Conservation (phyloP, 2,888 invertebrate species). For the Mimas tiliae region DNA sequence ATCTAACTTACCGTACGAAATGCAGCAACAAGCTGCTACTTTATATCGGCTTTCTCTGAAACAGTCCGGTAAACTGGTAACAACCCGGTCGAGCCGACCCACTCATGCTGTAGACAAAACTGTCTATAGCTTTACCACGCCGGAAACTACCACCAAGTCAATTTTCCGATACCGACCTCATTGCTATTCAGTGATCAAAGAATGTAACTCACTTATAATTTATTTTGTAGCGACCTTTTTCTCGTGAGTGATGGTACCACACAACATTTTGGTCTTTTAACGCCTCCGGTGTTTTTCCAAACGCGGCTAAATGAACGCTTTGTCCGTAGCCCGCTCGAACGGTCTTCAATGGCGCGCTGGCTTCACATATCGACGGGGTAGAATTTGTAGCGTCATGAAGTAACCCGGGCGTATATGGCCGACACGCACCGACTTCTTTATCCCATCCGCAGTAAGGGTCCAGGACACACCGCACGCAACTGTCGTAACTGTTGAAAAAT, state of each 20-base stretch:
- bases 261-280: constrained; percentile 74
- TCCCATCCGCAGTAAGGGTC: constrained; percentile 91
- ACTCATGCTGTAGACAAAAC: too few relatives aligned
- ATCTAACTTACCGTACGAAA: too few relatives aligned
- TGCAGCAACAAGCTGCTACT: too few relatives aligned
- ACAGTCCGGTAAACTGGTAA: too few relatives aligned
- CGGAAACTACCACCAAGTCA: too few relatives aligned
- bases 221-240: constrained; percentile 82
- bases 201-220: constrained; percentile 81
- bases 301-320: constrained; percentile 85
- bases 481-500: constrained; percentile 73
- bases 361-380: constrained; percentile 84
- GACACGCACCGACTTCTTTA: constrained; percentile 84
- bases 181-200: neutral
- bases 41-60: too few relatives aligned
- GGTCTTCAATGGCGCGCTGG: constrained; percentile 82
- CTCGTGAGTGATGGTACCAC: constrained; percentile 83
- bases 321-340: constrained; percentile 86
- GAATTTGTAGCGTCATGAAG: constrained; percentile 86
- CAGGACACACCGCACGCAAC: constrained; percentile 86
- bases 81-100: too few relatives aligned
- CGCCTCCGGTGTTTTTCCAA: constrained; percentile 79
- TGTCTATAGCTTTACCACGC: too few relatives aligned
- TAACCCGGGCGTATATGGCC: constrained; percentile 83
- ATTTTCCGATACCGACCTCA: neutral